These are phyloP conservation scores for Amphipyra tragopoginis DNA, from an alignment of 2,888 invertebrate species.

Conservation along the genomic window DNA sequence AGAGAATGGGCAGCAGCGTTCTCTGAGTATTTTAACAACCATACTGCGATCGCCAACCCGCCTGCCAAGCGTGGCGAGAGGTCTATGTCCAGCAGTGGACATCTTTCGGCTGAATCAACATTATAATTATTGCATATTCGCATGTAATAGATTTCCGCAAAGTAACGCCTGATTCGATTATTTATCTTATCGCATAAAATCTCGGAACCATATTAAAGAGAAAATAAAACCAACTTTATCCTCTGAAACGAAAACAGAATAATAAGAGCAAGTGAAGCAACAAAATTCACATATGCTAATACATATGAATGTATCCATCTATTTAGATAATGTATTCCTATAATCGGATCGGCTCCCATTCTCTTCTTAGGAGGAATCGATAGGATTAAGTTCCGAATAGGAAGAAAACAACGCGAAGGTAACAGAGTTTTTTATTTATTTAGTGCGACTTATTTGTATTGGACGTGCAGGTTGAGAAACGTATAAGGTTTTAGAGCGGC, in stretches of 20 bases:
- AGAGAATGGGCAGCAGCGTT: too few species aligned
- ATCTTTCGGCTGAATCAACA: too few species aligned
- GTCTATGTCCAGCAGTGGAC: too few species aligned
- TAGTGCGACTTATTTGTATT: slow-evolving; percentile 7
- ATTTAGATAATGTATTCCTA: slow-evolving; percentile 49
- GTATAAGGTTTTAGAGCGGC: neutral
- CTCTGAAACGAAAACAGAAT: slow-evolving; percentile 27
- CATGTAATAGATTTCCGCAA: too few species aligned
- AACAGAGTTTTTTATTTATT: slow-evolving; percentile 23
- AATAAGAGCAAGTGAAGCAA: slow-evolving; percentile 37
- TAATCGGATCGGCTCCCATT: slow-evolving; percentile 53
- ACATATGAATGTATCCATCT: slow-evolving; percentile 28
- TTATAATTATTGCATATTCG: too few species aligned
- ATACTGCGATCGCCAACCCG: too few species aligned
- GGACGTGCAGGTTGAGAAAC: neutral
- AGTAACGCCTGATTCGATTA: too few species aligned
- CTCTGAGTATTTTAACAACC: too few species aligned
- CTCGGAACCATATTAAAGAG: neutral
- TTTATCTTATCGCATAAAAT: too few species aligned
- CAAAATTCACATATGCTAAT: slow-evolving; percentile 38
- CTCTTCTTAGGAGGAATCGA: slow-evolving; percentile 43
- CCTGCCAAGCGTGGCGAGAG: too few species aligned
- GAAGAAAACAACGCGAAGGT: slow-evolving; percentile 48
- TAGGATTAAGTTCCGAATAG: slow-evolving; percentile 40
- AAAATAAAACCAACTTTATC: neutral